These are phyloP conservation scores for Parelbella ahira DNA, from an alignment of 2,888 invertebrate genomes.

Conservation along the genomic window DNA sequence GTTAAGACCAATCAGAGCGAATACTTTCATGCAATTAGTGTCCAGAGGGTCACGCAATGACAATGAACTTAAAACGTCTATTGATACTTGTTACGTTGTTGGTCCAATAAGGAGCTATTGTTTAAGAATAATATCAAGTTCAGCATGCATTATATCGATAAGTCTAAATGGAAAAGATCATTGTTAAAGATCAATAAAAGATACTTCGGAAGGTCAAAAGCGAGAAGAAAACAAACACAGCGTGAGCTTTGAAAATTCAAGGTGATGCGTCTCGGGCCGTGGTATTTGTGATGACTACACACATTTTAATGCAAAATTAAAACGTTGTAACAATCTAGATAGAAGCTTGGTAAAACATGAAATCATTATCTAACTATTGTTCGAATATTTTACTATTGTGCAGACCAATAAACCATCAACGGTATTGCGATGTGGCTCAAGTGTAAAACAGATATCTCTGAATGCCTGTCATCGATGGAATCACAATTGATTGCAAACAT, in stretches of 20 bases:
- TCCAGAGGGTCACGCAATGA: conserved; percentile 53
- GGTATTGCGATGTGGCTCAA: background rate
- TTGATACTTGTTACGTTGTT: conserved; percentile 31
- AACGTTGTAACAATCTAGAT: conserved; percentile 31
- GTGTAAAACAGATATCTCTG: background rate
- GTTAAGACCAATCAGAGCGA: conserved; percentile 44
- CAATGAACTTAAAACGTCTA: conserved; percentile 72
- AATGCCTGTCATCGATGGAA: background rate
- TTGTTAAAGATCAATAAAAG: conserved; percentile 24
- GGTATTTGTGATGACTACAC: conserved; percentile 32
- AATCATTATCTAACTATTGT: conserved; percentile 58
- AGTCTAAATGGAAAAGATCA: conserved; percentile 28
- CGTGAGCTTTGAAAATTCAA: conserved; percentile 43
- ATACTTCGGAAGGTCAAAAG: conserved; percentile 16
- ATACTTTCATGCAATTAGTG: conserved; percentile 44
- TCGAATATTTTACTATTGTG: no score
- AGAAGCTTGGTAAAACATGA: conserved; percentile 32
- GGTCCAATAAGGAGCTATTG: conserved; percentile 44
- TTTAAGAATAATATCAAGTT: conserved; percentile 35
- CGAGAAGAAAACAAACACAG: conserved; percentile 30
- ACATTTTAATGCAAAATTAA: conserved; percentile 22
- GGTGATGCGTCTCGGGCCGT: conserved; percentile 38
- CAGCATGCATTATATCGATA: conserved; percentile 30
- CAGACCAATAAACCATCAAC: conserved; percentile 49
- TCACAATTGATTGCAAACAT: no score